Evolutionary conservation across 2,888 invertebrate species (phyloP).

Genomic region (Orthosia gracilis): DNA sequence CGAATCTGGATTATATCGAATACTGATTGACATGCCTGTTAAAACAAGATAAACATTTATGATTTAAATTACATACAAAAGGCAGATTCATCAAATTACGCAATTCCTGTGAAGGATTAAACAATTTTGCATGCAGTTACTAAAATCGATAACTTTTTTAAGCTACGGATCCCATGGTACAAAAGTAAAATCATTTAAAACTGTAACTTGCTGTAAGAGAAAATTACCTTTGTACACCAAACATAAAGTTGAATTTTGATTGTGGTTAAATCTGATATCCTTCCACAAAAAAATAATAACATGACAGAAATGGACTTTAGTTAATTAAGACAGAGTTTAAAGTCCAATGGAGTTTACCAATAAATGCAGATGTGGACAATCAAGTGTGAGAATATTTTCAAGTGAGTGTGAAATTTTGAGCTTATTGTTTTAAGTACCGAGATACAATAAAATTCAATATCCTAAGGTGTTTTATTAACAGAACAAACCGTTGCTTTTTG

Average conservation of each 20-base stretch:
- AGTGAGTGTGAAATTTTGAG: constrained; percentile 60
- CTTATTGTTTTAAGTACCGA: constrained; percentile 49
- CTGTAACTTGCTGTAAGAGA: not conserved
- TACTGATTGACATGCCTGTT: too few relatives aligned
- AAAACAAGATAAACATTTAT: constrained; percentile 8
- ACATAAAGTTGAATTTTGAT: not conserved
- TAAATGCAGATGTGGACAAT: constrained; percentile 25
- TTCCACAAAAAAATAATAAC: constrained; percentile 27
- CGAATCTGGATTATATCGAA: not conserved
- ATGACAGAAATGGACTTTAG: constrained; percentile 13
- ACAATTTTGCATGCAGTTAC: constrained; percentile 47
- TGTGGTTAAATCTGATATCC: not conserved
- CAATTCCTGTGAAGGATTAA: constrained; percentile 32
- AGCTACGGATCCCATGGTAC: constrained; percentile 57
- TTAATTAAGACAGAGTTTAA: not conserved
- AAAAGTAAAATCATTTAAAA: constrained; percentile 51
- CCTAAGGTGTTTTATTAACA: constrained; percentile 58
- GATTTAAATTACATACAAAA: constrained; percentile 18
- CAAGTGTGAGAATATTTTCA: constrained; percentile 59
- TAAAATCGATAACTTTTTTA: constrained; percentile 45
- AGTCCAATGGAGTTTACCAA: not conserved
- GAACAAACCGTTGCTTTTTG: constrained; percentile 13
- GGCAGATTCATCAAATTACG: constrained; percentile 12
- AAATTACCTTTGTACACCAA: not conserved
- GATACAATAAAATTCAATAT: constrained; percentile 50